phyloP scores from a whole-genome alignment of 2,113 vertebrate genomes.

The Podiceps cristatus region DNA sequence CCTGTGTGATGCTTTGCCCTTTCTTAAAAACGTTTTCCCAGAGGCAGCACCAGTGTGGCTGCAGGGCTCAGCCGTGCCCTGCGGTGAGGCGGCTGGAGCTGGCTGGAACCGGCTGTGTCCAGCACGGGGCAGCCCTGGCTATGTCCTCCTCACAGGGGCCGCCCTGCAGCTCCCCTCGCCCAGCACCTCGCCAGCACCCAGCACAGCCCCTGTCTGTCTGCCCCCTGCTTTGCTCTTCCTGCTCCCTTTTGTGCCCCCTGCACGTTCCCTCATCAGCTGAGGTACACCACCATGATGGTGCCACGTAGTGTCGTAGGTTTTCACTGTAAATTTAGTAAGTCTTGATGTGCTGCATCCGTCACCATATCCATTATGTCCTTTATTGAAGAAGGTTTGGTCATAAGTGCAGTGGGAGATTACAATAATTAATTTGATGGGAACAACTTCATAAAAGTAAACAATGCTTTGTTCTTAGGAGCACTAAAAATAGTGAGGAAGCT shows the following conservation, averaged over 20 bases:
- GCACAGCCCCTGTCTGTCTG: background rate
- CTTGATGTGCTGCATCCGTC: background rate
- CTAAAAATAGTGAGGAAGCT: background rate
- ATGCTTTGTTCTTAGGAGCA: rapidly evolving
- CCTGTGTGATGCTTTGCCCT: background rate
- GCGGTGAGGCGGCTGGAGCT: rapidly evolving
- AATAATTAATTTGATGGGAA: background rate
- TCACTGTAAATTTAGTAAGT: background rate
- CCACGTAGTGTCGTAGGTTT: rapidly evolving
- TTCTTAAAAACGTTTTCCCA: background rate
- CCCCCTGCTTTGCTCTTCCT: background rate
- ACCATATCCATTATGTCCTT: rapidly evolving
- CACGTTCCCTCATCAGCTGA: background rate
- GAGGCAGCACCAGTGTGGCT: rapidly evolving
- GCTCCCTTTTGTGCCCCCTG: background rate
- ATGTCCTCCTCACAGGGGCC: background rate
- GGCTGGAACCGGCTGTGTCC: rapidly evolving
- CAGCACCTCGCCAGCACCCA: no score
- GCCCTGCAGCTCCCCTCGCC: rapidly evolving
- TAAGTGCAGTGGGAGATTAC: background rate
- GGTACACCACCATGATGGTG: background rate
- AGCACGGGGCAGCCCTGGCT: rapidly evolving
- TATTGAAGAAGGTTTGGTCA: background rate
- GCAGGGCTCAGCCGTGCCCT: background rate
- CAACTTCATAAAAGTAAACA: background rate